Evolutionary conservation across 2,797 vertebrate genomes (phyloP).

Genomic region (Macropodus opercularis): DNA sequence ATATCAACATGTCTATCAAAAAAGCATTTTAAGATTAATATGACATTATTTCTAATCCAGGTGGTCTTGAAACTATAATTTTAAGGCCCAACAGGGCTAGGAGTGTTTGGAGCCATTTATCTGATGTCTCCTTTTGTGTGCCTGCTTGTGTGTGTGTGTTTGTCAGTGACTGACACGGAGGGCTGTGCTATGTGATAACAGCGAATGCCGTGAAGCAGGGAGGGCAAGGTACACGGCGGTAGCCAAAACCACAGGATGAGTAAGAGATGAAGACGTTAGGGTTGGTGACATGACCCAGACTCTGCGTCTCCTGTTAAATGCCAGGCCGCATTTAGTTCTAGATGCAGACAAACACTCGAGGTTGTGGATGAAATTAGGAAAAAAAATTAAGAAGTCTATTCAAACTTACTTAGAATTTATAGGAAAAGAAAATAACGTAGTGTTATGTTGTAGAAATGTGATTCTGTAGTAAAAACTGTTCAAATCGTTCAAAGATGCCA

Average conservation of each 20-base stretch:
- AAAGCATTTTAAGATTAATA: not conserved
- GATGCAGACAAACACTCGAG: not conserved
- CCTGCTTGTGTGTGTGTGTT: not conserved
- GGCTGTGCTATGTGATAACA: slow-evolving; percentile 32
- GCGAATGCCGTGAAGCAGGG: not conserved
- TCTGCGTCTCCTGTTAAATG: slow-evolving; percentile 42
- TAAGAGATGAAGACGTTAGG: slow-evolving; percentile 20
- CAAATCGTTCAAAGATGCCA: too few relatives aligned
- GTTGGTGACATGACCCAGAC: slow-evolving; percentile 30
- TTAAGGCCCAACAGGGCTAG: slow-evolving; percentile 4
- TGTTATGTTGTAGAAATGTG: too few relatives aligned
- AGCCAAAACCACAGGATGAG: slow-evolving; percentile 42
- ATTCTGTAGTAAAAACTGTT: too few relatives aligned
- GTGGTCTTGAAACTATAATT: slow-evolving; percentile 17
- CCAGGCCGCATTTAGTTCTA: slow-evolving; percentile 29
- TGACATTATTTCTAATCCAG: not conserved
- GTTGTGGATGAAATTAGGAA: too few relatives aligned
- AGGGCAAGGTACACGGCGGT: not conserved
- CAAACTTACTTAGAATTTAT: too few relatives aligned
- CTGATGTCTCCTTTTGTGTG: too few relatives aligned
- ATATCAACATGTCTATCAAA: slow-evolving; percentile 13
- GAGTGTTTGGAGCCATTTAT: too few relatives aligned
- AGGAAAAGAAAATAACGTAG: too few relatives aligned
- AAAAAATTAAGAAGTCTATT: too few relatives aligned
- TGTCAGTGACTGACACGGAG: slow-evolving; percentile 11